Base-by-base conservation (phyloP, 1,140 invertebrate species). In the Drosophila teissieri region DNA sequence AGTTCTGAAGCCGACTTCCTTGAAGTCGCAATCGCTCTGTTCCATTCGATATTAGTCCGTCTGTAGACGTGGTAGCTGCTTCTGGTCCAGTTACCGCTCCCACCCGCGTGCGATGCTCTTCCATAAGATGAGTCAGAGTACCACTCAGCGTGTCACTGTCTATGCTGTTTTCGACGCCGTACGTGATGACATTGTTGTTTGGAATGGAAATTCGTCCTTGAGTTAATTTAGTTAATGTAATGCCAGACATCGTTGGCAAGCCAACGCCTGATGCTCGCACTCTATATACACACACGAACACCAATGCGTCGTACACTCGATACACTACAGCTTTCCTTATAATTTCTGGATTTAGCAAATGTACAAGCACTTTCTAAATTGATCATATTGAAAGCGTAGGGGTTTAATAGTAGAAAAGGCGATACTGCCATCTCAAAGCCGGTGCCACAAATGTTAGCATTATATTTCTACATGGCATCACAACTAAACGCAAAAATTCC, bases 111-210 rank as follows among this genome's bases (percentile, higher is more conserved):
- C 80, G 69, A 39, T 89, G 84, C 40, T 69, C 77, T 75, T 89
- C 84, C 85, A 89, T 89, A 15, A 89, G 73, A 64, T 89, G 84
- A 15, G 77, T 75, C 24, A 84, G 62, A 22, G 80, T 89, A 11
- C 85, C 69, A n/a, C 69, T 89, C 24, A 73, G 77, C 22, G 62
- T 78, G 44, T 83, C 76, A 61, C 65, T 75, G 58, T 75, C 78
- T 40, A 67, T 78, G 44, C 39, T 82, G 55, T 69, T 79, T 39
- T 69, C 77, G 49, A 27, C 12, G 17, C 14, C 4, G 17, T 46
- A 73, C 10, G 27, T 61, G 27, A 40, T 55, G 58, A 53, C 53
- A 6, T 40, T 49, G 12, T 34, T 34, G 27, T 27, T 36, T 19
- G 48, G 51, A 39, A 40, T 53, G 6, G 37, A 40, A 12, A 53